Evolutionary conservation across 2,113 vertebrate genomes (phyloP).

Genomic region (Microcebus murinus): DNA sequence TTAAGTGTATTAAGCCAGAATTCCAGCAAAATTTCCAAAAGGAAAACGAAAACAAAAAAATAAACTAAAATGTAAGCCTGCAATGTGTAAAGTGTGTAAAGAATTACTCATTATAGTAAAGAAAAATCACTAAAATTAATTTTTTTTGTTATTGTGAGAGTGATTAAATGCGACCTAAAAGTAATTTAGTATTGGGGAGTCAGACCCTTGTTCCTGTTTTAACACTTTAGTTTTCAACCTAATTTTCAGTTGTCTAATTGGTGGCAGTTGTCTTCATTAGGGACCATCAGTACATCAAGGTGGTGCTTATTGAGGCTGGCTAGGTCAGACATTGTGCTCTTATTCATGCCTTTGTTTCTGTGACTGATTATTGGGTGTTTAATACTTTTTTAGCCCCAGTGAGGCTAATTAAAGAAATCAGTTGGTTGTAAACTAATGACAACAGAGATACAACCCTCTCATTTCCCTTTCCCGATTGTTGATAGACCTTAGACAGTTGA

Average conservation of each 20-base stretch:
- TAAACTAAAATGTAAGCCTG: background rate
- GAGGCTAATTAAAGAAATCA: conserved; percentile 68
- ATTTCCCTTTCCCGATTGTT: conserved; percentile 38
- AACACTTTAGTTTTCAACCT: background rate
- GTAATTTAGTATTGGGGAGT: conserved; percentile 29
- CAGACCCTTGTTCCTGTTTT: conserved; percentile 35
- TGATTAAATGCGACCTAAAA: conserved; percentile 45
- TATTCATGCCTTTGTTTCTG: conserved; percentile 50
- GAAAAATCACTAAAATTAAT: background rate
- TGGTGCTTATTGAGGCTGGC: conserved; percentile 41
- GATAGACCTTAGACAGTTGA: background rate
- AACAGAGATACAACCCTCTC: background rate
- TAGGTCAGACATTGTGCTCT: background rate
- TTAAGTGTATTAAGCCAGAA: background rate
- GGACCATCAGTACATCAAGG: conserved; percentile 55
- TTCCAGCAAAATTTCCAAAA: background rate
- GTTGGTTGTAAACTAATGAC: conserved; percentile 56
- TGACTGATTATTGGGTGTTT: conserved; percentile 47
- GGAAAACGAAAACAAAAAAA: background rate
- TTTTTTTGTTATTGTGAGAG: background rate
- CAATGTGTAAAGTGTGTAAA: background rate
- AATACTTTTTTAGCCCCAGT: conserved; percentile 16
- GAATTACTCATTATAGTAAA: background rate
- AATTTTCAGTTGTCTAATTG: conserved; percentile 63
- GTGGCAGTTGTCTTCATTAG: conserved; percentile 44